A percentile compares a stretch with the other conserved stretches of the same genome.
These are phyloP conservation scores for Lophius americanus DNA, from an alignment of 2,797 vertebrate species.

Conservation along the genomic window DNA sequence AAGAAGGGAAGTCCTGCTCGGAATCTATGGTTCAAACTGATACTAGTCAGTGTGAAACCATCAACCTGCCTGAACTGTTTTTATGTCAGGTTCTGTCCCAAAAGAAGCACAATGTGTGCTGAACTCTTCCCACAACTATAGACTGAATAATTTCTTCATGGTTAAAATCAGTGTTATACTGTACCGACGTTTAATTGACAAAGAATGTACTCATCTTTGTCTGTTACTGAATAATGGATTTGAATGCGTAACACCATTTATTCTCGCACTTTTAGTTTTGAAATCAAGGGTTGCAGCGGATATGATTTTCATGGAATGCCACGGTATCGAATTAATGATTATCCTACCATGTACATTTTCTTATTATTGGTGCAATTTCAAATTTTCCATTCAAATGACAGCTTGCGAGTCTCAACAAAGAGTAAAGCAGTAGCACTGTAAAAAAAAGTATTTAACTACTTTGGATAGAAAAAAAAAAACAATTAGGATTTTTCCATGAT, in stretches of 20 bases:
- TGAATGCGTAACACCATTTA: conserved; percentile 22
- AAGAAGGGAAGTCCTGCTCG: conserved; percentile 28
- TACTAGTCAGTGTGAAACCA: background rate
- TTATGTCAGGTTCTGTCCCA: conserved; percentile 9
- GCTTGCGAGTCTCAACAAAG: no score
- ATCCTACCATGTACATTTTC: no score
- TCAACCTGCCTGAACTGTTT: conserved; percentile 24
- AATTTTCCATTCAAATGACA: no score
- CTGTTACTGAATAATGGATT: conserved; percentile 32
- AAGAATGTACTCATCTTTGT: conserved; percentile 45
- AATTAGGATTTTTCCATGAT: no score
- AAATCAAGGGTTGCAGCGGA: no score
- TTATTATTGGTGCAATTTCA: no score
- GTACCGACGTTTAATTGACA: conserved; percentile 38
- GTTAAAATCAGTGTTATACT: conserved; percentile 59
- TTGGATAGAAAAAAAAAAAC: no score
- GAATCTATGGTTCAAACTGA: conserved; percentile 29
- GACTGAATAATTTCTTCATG: conserved; percentile 33
- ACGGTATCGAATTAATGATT: no score
- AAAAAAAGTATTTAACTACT: no score
- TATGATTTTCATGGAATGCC: no score
- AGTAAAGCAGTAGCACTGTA: no score
- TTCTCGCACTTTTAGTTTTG: conserved; percentile 26
- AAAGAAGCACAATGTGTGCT: conserved; percentile 29
- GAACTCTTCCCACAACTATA: conserved; percentile 1